A percentile compares a stretch with the other conserved stretches of the same genome.
These are phyloP conservation scores for Hirundo rustica DNA, from an alignment of 2,797 vertebrate species.

Conservation along the genomic window DNA sequence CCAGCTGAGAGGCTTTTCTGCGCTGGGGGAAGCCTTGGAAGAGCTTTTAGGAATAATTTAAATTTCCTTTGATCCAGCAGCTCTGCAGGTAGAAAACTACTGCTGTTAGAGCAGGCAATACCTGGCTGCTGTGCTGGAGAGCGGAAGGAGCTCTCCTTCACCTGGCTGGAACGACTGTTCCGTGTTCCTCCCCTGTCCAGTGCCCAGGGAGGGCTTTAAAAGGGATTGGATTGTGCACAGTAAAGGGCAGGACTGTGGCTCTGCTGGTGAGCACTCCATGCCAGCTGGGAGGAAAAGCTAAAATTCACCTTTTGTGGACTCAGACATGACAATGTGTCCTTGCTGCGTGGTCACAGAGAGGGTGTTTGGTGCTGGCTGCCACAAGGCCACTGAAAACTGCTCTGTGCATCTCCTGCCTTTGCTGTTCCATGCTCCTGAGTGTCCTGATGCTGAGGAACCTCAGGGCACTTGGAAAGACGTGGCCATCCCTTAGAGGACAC, in stretches of 20 bases:
- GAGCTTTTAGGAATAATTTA: slow-evolving; percentile 7
- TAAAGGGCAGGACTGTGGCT: background rate
- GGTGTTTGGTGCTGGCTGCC: background rate
- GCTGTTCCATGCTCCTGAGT: accelerated
- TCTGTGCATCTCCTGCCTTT: background rate
- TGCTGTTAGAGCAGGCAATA: background rate
- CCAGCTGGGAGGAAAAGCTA: background rate
- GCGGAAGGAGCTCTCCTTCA: accelerated
- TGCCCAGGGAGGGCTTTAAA: background rate
- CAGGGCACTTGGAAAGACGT: accelerated
- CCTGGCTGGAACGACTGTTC: background rate
- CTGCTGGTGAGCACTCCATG: background rate
- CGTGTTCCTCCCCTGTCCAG: accelerated
- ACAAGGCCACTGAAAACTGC: background rate
- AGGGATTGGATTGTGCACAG: accelerated
- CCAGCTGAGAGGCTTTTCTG: slow-evolving; percentile 6
- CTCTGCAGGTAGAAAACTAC: background rate
- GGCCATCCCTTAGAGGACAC: background rate
- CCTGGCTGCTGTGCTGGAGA: background rate
- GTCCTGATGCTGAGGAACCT: background rate
- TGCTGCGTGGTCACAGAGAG: accelerated
- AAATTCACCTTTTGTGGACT: background rate
- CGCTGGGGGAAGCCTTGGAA: background rate
- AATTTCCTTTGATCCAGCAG: slow-evolving; percentile 1
- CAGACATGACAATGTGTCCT: accelerated